Conservation (phyloP, 1,140 invertebrate genomes). For the Formica exsecta region DNA sequence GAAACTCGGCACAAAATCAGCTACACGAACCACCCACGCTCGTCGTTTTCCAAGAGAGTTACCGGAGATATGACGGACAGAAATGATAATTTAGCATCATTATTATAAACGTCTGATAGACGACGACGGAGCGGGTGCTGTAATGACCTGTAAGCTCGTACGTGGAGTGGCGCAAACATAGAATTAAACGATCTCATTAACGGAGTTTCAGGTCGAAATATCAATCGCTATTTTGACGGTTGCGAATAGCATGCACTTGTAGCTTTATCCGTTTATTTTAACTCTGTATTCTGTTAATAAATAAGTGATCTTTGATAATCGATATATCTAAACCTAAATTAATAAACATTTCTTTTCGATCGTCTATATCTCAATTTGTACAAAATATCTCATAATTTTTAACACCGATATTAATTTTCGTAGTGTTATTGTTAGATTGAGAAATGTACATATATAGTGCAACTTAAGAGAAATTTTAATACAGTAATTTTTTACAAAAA, state of each 20-base stretch:
- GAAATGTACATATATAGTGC: not conserved
- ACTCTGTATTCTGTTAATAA: conserved; percentile 6
- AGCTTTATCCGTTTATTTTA: conserved; percentile 20
- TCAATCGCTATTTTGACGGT: conserved; percentile 38
- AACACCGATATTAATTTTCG: not conserved
- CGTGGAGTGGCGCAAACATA: conserved; percentile 23
- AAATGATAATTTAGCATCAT: conserved; percentile 73
- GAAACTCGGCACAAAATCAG: conserved; percentile 22
- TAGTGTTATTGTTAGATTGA: not conserved
- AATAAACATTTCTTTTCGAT: not conserved
- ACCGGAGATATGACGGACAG: conserved; percentile 63
- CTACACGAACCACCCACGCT: conserved; percentile 58
- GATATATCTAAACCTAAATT: conserved; percentile 14
- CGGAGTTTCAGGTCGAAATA: conserved; percentile 52
- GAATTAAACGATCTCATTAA: conserved; percentile 69
- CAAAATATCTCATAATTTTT: not conserved
- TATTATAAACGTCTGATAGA: conserved; percentile 68
- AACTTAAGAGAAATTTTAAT: not conserved
- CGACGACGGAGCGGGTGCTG: conserved; percentile 20
- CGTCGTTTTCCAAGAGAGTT: conserved; percentile 49
- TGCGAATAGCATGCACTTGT: conserved; percentile 31
- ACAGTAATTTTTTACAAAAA: not conserved
- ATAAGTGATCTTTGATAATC: not conserved
- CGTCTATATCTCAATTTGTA: not conserved
- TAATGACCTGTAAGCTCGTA: conserved; percentile 11